phyloP scores from a whole-genome alignment of 2,113 vertebrate genomes.

The Phrynocephalus versicolor region DNA sequence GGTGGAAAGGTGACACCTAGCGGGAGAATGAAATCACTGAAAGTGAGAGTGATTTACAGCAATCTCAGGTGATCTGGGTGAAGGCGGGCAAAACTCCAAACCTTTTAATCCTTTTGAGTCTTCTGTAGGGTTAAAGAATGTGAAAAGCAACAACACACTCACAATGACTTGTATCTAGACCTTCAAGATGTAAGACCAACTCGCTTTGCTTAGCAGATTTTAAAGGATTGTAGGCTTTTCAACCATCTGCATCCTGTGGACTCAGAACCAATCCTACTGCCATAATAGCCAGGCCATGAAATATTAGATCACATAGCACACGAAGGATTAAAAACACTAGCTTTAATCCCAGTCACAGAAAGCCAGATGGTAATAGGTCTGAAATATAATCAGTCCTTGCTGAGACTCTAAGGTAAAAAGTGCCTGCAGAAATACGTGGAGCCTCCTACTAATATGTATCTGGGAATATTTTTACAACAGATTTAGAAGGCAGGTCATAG shows the following conservation, averaged over 20 bases:
- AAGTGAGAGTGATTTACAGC: conserved; percentile 40
- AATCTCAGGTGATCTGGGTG: background rate
- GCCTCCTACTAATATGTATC: background rate
- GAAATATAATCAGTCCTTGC: background rate
- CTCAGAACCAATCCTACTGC: background rate
- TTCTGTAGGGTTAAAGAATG: background rate
- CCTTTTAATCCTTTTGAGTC: background rate
- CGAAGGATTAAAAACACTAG: background rate
- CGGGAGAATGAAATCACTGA: conserved; percentile 63
- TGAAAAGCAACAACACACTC: background rate
- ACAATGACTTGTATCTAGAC: background rate
- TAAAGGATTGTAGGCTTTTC: background rate
- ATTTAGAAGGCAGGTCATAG: background rate
- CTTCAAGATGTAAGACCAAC: background rate
- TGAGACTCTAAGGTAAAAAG: background rate
- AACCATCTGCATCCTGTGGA: background rate
- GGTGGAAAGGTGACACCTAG: conserved; percentile 88
- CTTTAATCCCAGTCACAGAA: background rate
- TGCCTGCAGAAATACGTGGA: background rate
- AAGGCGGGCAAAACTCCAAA: background rate
- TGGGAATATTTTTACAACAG: background rate
- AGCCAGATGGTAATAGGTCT: background rate
- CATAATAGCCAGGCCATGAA: background rate
- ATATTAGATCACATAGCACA: background rate
- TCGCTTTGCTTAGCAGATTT: background rate